A percentile compares a stretch with the other conserved stretches of the same genome.
Conservation (phyloP, 2,888 invertebrate species). For the Oscheius sp. region DNA sequence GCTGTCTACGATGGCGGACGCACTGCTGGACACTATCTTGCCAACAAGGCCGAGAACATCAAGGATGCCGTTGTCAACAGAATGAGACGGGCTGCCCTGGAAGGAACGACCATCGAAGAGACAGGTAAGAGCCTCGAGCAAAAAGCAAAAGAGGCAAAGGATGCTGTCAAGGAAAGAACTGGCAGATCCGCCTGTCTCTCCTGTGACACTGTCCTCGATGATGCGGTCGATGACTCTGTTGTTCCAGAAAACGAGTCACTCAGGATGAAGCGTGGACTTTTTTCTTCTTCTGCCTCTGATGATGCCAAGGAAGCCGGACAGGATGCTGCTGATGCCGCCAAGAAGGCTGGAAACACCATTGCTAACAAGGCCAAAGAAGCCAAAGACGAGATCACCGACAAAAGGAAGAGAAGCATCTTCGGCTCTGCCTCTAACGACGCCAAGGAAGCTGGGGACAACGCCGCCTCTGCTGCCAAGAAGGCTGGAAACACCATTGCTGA, state of each 20-base stretch:
- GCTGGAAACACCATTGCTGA: background rate
- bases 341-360: conserved; percentile 32
- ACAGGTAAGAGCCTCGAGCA: background rate
- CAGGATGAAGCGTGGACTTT: too few species aligned
- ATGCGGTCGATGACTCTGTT: background rate
- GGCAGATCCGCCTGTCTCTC: background rate
- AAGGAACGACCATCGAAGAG: background rate
- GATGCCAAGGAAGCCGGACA: conserved; percentile 16
- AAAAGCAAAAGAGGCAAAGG: background rate
- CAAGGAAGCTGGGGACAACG: background rate
- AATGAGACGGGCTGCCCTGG: too few species aligned
- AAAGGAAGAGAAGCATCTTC: background rate
- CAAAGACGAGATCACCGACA: background rate
- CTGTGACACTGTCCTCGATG: background rate
- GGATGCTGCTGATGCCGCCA: conserved; percentile 20
- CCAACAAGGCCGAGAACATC: conserved; percentile 5
- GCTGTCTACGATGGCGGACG: conserved; percentile 6
- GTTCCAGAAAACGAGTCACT: background rate
- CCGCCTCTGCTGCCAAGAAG: background rate
- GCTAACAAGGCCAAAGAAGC: conserved; percentile 18
- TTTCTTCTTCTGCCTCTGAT: background rate
- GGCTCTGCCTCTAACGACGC: background rate
- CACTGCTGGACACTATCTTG: conserved; percentile 38
- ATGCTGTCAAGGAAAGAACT: background rate
- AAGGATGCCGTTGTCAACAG: background rate